Conservation (phyloP, 1,140 invertebrate species). For the Planococcus citri region DNA sequence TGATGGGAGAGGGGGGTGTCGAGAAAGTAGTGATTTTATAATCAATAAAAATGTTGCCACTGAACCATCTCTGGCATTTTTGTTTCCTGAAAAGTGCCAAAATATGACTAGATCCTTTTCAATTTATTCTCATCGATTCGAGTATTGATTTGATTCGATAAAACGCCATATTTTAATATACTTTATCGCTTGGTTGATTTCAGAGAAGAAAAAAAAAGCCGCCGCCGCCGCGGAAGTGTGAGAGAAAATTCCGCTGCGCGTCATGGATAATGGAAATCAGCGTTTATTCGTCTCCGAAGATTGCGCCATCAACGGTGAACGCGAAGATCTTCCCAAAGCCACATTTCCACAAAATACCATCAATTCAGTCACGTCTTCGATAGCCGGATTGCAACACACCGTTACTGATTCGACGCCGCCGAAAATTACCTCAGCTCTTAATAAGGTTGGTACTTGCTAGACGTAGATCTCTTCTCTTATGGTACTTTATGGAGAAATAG, state of each 20-base stretch:
- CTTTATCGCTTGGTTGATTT: neutral
- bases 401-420: slow-evolving; percentile 1
- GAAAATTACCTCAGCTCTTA: neutral
- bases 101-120: too few species aligned
- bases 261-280: neutral
- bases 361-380: neutral
- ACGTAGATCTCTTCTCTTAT: too few species aligned
- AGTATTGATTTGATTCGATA: neutral
- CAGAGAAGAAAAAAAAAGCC: neutral
- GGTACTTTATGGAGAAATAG: too few species aligned
- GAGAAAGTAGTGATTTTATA: too few species aligned
- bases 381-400: neutral
- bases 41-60: too few species aligned
- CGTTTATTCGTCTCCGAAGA: neutral
- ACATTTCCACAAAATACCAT: neutral
- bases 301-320: neutral
- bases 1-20: too few species aligned
- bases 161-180: neutral
- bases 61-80: too few species aligned
- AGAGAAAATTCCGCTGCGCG: neutral
- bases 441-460: neutral
- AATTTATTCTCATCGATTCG: too few species aligned
- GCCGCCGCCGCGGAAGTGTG: too few species aligned
- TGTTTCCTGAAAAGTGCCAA: too few species aligned
- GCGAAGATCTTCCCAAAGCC: neutral